Percentiles rank a stretch among this genome's conserved stretches.
These are phyloP conservation scores for Eulithis prunata DNA, from an alignment of 2,888 invertebrate genomes.

Conservation along the genomic window DNA sequence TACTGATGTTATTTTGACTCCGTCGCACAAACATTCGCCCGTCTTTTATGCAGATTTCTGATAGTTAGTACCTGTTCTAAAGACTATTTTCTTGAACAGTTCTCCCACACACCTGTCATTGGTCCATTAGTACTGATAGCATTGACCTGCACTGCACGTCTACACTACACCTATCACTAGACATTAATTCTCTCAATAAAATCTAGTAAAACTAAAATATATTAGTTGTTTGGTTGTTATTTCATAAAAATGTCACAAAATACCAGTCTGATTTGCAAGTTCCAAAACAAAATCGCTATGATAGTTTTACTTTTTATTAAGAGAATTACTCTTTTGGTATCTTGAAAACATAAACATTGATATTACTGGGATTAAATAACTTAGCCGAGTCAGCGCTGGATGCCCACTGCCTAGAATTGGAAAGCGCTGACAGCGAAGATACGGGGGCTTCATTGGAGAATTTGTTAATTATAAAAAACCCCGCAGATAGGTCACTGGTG, in stretches of 20 bases:
- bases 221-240: no score
- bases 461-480: no score
- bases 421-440: slow-evolving; percentile 8
- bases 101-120: slow-evolving; percentile 16
- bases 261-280: no score
- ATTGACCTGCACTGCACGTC: slow-evolving; percentile 8
- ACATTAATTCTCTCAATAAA: not conserved
- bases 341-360: slow-evolving; percentile 16
- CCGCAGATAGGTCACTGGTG: no score
- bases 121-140: slow-evolving; percentile 8
- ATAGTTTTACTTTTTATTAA: no score
- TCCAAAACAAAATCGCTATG: no score
- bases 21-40: no score
- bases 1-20: no score
- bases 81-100: not conserved
- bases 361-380: slow-evolving; percentile 9
- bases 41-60: no score
- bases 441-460: no score
- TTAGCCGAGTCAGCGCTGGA: slow-evolving; percentile 17
- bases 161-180: slow-evolving; percentile 8
- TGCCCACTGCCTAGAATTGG: not conserved
- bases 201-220: no score
- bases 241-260: no score
- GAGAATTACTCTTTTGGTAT: not conserved
- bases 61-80: not conserved